Base-by-base conservation (phyloP, 2,888 invertebrate species). In the Drosophila flavopinicola region DNA sequence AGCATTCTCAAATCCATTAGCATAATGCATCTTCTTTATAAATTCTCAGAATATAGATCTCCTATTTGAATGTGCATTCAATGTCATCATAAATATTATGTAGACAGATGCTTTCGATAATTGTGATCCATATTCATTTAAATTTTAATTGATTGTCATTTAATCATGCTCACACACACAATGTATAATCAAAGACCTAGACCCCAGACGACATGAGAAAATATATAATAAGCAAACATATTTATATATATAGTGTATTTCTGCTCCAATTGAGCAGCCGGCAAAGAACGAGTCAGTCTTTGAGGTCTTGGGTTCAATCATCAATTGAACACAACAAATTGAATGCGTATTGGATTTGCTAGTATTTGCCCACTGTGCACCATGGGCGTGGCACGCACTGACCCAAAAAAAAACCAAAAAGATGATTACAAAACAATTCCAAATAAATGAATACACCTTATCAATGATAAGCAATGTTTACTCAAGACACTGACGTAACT, bases 251-350 rank as follows among this genome's bases (percentile, higher is more conserved):
- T 35, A 32, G 6, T 35, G 11, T 13, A 54, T 66, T 17, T 27
- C 44, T 32, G 32, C 29, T 44, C 38, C 20, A 52, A 29, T 61
- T 47, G 30, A 41, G 37, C 33, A 51, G 37, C 35, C 45, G 17
- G 48, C 52, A 44, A 56, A 57, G 13, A 13, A n/a, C 42, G 48
- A 41, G 69, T 64, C 53, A 49, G 49, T 68, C 45, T 57, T 75
- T 39, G n/a, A 56, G 76, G 72, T 71, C 71, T 56, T 61, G 27
- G 37, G 79, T 65, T 87, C 85, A 79, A 85, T 66, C 54, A 44
- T 39, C 87, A 79, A 80, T 80, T 80, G 71, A 78, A 66, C 59
- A 45, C 37, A 17, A 37, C n/a, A 63, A 65, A 80, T 60, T 68
- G 53, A 66, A 63, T 66, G 63, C 67, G 47, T 56, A 54, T 59